Evolutionary conservation across 2,797 vertebrate species (phyloP), one percentile per base, ranked within the genome.

Genomic region (Hipposideros larvatus): DNA sequence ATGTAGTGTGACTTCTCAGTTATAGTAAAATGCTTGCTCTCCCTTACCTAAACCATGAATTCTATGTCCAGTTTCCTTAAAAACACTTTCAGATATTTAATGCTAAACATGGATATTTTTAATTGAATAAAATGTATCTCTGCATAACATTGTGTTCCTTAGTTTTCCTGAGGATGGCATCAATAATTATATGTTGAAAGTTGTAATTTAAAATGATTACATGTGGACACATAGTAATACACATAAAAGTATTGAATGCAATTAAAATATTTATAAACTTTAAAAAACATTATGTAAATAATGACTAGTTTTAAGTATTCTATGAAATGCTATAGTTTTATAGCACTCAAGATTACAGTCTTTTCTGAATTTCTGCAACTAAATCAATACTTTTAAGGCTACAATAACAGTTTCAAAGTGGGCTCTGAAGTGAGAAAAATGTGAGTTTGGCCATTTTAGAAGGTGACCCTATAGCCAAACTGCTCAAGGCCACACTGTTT

Each of bases 331-430:
- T 87, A 8, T 22, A 16, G 78, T 65, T 70, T 91, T 4, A 43
- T 7, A 43, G 5, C 1, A 46, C 3, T 91, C 14, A 19, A 26
- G 24, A 82, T 78, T 73, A 28, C 0, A 75, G 15, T 53, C 4
- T 96, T 68, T 55, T 65, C 24, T 93, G 87, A 95, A 92, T 75
- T 86, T 48, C 19, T 90, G 18, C 14, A 87, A 57, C 7, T 59
- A 59, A 93, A 63, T 75, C 11, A 59, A 5, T 26, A 68, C 1
- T n/a, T 87, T 66, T 19, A 85, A 75, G 14, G 34, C 16, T 73
- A 77, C 80, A 90, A 43, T n/a, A 61, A 66, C 5, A 34, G 4
- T 26, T 43, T 43, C 37, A 63, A 91, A 84, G 24, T 31, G 11
- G 24, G 6, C 57, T 95, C 26, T 73, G 34, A 82, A 74, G 43